phyloP scores from a whole-genome alignment of 2,888 invertebrate genomes.

The Hemaris fuciformis region DNA sequence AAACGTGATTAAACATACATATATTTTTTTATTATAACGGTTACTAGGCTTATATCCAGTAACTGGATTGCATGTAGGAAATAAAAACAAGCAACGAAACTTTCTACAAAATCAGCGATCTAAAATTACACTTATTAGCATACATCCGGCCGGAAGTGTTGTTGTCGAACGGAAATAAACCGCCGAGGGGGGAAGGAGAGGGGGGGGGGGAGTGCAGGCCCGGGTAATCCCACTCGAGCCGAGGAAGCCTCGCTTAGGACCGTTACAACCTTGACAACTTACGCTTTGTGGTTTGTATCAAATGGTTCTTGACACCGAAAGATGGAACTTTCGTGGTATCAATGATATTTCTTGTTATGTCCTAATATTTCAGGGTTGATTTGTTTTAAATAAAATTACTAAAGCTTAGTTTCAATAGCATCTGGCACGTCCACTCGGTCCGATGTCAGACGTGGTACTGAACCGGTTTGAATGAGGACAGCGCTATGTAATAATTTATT shows the following conservation, averaged over 20 bases:
- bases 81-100: too few species aligned
- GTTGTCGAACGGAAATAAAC: slow-evolving; percentile 2
- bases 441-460: too few species aligned
- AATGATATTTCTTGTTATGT: neutral
- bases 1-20: too few species aligned
- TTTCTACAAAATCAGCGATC: neutral
- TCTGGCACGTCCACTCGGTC: too few species aligned
- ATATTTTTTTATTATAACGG: too few species aligned
- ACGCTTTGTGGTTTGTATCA: neutral
- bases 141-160: neutral
- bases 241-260: neutral
- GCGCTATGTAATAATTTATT: too few species aligned
- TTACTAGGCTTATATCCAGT: too few species aligned
- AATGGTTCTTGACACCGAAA: neutral
- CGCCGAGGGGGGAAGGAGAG: neutral
- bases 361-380: too few species aligned
- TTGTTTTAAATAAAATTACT: too few species aligned
- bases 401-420: too few species aligned
- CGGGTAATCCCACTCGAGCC: slow-evolving; percentile 1
- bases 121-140: neutral
- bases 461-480: too few species aligned
- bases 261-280: slow-evolving; percentile 9
- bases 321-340: neutral
- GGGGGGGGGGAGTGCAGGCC: neutral
- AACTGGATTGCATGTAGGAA: too few species aligned